Evolutionary conservation across 1,140 invertebrate species (phyloP), one percentile per base, ranked within the genome.

Genomic region (Brachionus paranguensis): DNA sequence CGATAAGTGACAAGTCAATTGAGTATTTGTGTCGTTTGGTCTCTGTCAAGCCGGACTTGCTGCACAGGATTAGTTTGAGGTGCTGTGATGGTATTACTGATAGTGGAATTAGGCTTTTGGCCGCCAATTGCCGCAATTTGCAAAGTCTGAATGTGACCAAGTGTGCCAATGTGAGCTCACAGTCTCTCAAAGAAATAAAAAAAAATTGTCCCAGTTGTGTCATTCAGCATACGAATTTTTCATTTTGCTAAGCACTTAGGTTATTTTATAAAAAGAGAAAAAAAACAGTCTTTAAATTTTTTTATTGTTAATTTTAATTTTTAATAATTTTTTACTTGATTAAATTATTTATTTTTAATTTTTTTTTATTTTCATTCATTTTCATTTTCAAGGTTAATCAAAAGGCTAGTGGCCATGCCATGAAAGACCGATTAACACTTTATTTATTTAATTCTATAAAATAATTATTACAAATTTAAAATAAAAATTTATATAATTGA

Each of bases 221-320:
- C 14, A 76, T 76, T 76, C 72, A 76, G 14, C 72, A 76, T 50
- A 76, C 72, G 17, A 76, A 76, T 76, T 76, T 76, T 50, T 76
- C 72, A 10, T 76, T 76, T 50, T 76, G 72, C 43, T 76, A 50
- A 50, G 17, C 29, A 70, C 6, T 27, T 27, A 24, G 3, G 2
- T 65, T 24, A 8, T 24, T 64, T 64, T 64, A 27, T 64, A 27
- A 65, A n/a, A n/a, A 6, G 12, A n/a, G 14, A 33, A 53, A 6
- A n/a, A n/a, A 53, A 53, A 50, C 47, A 53, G 47, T 53, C 11
- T 53, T n/a, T 53, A 53, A 53, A 14, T 53, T 53, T 53, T 53
- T 53, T 14, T 17, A 14, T 53, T 53, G 14, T 53, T 12, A n/a
- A 14, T 53, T 53, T 50, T 7, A 37, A 7, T 37, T 37, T 37